Conservation (phyloP, 2,888 invertebrate genomes). For the Pheosia tremula region DNA sequence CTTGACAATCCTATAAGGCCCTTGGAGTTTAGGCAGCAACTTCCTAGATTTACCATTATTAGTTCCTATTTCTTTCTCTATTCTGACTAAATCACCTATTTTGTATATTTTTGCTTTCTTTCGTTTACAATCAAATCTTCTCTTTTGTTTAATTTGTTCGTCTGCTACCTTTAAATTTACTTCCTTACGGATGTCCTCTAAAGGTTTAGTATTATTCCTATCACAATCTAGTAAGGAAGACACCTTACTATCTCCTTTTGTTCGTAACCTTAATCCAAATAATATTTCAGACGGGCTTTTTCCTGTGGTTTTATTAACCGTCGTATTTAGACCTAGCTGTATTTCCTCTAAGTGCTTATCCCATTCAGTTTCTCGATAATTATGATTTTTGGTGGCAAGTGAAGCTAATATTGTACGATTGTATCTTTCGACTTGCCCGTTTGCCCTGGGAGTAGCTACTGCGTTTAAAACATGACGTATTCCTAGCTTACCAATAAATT, state of each 20-base stretch:
- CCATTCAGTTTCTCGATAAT: too few relatives aligned
- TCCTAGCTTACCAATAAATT: neutral
- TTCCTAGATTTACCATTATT: neutral
- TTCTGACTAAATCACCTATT: neutral
- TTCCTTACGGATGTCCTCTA: too few relatives aligned
- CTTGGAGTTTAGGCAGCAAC: neutral
- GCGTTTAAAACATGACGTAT: conserved; percentile 12
- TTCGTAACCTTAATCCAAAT: too few relatives aligned
- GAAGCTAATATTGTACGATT: conserved; percentile 6
- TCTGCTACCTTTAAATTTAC: too few relatives aligned
- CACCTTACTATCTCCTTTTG: too few relatives aligned
- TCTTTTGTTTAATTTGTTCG: neutral
- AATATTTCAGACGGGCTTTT: too few relatives aligned
- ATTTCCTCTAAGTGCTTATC: too few relatives aligned
- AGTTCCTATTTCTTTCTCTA: neutral
- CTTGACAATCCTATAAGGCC: neutral
- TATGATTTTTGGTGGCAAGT: neutral
- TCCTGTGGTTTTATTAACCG: too few relatives aligned
- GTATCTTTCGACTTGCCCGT: conserved; percentile 11
- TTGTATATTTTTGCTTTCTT: neutral
- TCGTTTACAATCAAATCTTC: neutral
- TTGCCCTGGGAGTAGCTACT: conserved; percentile 15
- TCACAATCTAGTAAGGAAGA: too few relatives aligned
- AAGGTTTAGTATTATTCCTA: too few relatives aligned
- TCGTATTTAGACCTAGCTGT: too few relatives aligned